These are phyloP conservation scores for Drosophila borealis DNA, from an alignment of 2,888 invertebrate species.

Conservation along the genomic window DNA sequence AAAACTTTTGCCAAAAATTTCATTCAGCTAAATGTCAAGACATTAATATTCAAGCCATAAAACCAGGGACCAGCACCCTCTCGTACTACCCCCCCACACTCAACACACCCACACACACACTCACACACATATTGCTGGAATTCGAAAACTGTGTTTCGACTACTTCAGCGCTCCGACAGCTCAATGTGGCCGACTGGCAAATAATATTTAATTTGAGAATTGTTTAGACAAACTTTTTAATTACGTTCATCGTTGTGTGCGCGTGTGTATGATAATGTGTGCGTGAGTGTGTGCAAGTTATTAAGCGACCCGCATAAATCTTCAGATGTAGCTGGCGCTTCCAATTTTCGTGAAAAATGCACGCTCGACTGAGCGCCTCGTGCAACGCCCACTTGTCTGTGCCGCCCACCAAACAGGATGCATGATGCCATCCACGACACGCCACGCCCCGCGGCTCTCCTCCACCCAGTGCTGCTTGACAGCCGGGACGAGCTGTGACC, in stretches of 20 bases:
- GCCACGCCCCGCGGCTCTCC: background rate
- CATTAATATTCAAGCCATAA: constrained; percentile 73
- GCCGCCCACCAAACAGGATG: constrained; percentile 28
- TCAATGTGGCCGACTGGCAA: constrained; percentile 67
- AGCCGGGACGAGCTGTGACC: constrained; percentile 55
- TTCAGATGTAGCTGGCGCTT: constrained; percentile 41
- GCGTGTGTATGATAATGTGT: background rate
- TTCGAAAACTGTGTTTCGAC: constrained; percentile 41
- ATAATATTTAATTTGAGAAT: constrained; percentile 80
- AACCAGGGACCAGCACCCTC: background rate
- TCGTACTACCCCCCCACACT: background rate
- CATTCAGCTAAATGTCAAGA: constrained; percentile 65
- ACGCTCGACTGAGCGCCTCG: constrained; percentile 37
- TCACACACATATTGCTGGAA: constrained; percentile 32
- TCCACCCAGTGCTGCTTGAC: constrained; percentile 43
- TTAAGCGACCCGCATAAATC: constrained; percentile 73
- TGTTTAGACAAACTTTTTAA: constrained; percentile 78
- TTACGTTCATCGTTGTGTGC: constrained; percentile 51
- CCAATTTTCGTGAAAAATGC: constrained; percentile 58
- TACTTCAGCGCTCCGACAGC: constrained; percentile 48
- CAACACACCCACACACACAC: background rate
- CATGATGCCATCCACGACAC: constrained; percentile 17
- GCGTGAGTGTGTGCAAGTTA: constrained; percentile 33
- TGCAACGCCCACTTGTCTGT: constrained; percentile 36
- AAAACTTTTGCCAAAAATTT: constrained; percentile 59